Percentiles rank a stretch among this genome's conserved stretches.
phyloP scores from a whole-genome alignment of 2,888 invertebrate species.

The Acanthosepion pharaonis region DNA sequence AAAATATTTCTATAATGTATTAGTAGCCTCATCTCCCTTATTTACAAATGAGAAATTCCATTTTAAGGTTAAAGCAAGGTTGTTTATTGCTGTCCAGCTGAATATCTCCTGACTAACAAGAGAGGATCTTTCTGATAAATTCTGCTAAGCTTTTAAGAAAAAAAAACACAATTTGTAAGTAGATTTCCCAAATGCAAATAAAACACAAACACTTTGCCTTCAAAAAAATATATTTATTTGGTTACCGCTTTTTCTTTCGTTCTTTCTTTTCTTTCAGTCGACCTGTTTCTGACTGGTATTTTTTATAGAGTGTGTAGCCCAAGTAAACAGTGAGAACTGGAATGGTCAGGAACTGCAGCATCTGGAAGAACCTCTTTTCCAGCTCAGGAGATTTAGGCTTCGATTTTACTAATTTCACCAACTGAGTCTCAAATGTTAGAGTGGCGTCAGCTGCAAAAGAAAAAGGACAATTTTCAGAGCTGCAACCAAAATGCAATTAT shows the following conservation, averaged over 20 bases:
- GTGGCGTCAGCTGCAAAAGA: conserved; percentile 60
- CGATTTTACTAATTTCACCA: conserved; percentile 58
- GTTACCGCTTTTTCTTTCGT: conserved; percentile 50
- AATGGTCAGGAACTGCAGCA: conserved; percentile 51
- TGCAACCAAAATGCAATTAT: too few species aligned
- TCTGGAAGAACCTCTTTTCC: conserved; percentile 49
- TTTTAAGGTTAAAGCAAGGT: too few species aligned
- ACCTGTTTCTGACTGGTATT: conserved; percentile 53
- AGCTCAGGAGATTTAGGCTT: conserved; percentile 48
- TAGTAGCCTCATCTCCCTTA: too few species aligned
- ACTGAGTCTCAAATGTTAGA: conserved; percentile 60
- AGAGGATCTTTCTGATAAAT: too few species aligned
- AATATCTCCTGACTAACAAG: too few species aligned
- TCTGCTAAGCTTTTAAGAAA: too few species aligned
- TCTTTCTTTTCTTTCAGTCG: conserved; percentile 49
- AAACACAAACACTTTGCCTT: neutral
- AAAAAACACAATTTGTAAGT: too few species aligned
- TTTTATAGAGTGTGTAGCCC: conserved; percentile 54
- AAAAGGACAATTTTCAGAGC: neutral
- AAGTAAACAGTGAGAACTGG: conserved; percentile 53
- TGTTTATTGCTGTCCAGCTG: too few species aligned
- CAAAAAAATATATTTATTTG: conserved; percentile 24
- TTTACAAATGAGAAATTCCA: too few species aligned
- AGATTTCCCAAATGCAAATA: neutral
- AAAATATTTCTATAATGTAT: too few species aligned